Percentiles rank a stretch among this genome's conserved stretches.
phyloP scores from a whole-genome alignment of 2,888 invertebrate species.

The Eubasilissa splendida region DNA sequence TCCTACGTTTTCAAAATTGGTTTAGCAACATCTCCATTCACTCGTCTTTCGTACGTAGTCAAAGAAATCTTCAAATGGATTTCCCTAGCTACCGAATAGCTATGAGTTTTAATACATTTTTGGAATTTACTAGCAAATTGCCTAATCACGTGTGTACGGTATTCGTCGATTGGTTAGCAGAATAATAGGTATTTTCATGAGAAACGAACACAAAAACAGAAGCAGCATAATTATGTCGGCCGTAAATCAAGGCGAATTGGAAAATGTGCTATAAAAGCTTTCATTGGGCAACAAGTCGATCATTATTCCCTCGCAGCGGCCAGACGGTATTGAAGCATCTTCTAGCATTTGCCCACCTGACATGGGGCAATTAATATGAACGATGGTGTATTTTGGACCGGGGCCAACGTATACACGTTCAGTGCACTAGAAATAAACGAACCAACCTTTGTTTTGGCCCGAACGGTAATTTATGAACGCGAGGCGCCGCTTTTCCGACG shows the following conservation, averaged over 20 bases:
- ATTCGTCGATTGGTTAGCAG: not conserved
- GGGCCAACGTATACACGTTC: conserved; percentile 50
- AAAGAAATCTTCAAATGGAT: no score
- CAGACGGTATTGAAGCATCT: conserved; percentile 35
- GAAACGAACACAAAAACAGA: conserved; percentile 13
- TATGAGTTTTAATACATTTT: no score
- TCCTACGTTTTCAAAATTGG: no score
- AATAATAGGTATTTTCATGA: not conserved
- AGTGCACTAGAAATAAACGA: conserved; percentile 56
- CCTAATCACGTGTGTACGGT: not conserved
- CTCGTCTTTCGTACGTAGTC: no score
- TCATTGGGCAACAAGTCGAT: conserved; percentile 25
- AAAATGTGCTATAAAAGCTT: conserved; percentile 29
- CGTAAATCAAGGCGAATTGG: conserved; percentile 16
- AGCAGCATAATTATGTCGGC: conserved; percentile 12
- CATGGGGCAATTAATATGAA: conserved; percentile 56
- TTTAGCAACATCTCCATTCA: no score
- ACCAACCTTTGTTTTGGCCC: conserved; percentile 55
- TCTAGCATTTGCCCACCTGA: conserved; percentile 50
- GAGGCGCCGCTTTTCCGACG: conserved; percentile 28
- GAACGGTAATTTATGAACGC: conserved; percentile 50
- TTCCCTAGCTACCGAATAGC: no score
- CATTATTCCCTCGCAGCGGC: conserved; percentile 16
- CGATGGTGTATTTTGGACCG: conserved; percentile 52
- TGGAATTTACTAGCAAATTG: not conserved